A percentile compares a stretch with the other conserved stretches of the same genome.
phyloP scores from a whole-genome alignment of 2,113 vertebrate genomes.

The Toxostoma redivivum region DNA sequence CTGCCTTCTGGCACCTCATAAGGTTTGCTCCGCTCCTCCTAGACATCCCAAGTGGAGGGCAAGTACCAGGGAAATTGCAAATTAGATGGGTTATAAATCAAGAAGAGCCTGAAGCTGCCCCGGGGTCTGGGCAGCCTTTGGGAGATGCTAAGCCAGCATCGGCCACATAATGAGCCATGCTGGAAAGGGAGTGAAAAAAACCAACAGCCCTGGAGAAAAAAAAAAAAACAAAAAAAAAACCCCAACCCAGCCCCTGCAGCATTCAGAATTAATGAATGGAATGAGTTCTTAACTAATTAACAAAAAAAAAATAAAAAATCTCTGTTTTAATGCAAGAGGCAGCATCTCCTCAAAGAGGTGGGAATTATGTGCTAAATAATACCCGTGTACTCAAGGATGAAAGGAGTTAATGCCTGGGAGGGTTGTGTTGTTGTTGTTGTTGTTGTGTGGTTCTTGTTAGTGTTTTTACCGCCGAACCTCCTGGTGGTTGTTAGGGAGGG shows the following conservation, averaged over 20 bases:
- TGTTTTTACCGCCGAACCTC: neutral
- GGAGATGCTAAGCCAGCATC: neutral
- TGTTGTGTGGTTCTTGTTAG: neutral
- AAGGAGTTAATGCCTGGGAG: constrained; percentile 10
- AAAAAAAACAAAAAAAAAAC: neutral
- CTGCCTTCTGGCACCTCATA: neutral
- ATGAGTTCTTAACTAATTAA: constrained; percentile 14
- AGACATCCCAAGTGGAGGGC: neutral
- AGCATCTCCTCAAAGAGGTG: neutral
- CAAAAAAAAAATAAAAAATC: neutral
- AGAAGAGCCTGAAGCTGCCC: neutral
- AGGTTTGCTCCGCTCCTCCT: neutral
- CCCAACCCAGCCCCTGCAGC: neutral
- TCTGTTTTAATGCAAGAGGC: neutral
- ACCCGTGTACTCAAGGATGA: neutral
- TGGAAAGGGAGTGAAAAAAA: neutral
- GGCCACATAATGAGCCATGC: neutral
- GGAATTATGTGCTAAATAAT: neutral
- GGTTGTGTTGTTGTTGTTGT: neutral
- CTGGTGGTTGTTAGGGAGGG: neutral
- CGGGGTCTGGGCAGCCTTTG: neutral
- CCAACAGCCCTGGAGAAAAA: neutral
- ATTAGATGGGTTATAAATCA: neutral
- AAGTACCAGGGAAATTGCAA: neutral
- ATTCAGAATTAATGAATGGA: neutral